phyloP scores from a whole-genome alignment of 2,113 vertebrate species.

The Polypterus bichir region DNA sequence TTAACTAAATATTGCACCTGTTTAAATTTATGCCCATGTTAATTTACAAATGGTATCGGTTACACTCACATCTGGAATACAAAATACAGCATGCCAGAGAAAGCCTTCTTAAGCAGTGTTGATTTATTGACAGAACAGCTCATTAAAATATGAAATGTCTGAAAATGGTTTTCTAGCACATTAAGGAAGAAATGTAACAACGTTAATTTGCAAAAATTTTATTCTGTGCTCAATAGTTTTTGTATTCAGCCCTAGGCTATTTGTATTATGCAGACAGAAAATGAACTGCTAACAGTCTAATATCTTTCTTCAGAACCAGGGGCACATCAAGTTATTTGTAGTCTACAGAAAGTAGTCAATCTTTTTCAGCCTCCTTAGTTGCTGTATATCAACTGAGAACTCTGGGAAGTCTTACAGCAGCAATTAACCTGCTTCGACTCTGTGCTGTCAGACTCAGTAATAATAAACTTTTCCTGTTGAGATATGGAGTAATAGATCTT shows the following conservation, averaged over 20 bases:
- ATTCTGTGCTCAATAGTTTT: constrained; percentile 30
- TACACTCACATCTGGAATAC: constrained; percentile 28
- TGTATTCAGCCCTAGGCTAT: constrained; percentile 52
- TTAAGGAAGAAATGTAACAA: constrained; percentile 55
- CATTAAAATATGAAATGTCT: constrained; percentile 63
- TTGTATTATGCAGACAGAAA: constrained; percentile 64
- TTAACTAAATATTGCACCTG: constrained; percentile 1
- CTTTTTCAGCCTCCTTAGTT: constrained; percentile 48
- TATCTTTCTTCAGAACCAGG: constrained; percentile 60
- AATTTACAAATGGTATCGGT: constrained; percentile 38
- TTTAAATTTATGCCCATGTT: constrained; percentile 10
- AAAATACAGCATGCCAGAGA: constrained; percentile 38
- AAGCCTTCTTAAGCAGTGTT: constrained; percentile 36
- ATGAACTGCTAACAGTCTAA: constrained; percentile 57
- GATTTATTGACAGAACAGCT: constrained; percentile 48
- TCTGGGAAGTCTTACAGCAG: constrained; percentile 48
- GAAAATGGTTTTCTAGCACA: constrained; percentile 57
- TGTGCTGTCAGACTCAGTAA: constrained; percentile 49
- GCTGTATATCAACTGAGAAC: constrained; percentile 52
- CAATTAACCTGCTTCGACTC: constrained; percentile 62
- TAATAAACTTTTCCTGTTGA: constrained; percentile 48
- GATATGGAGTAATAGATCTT: constrained; percentile 46
- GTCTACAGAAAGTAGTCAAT: constrained; percentile 56
- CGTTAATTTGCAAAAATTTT: constrained; percentile 51
- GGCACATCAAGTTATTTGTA: constrained; percentile 59